Percentiles rank a stretch among this genome's conserved stretches.
Evolutionary conservation across 2,888 invertebrate genomes (phyloP).

Genomic region (Morpho helenor): DNA sequence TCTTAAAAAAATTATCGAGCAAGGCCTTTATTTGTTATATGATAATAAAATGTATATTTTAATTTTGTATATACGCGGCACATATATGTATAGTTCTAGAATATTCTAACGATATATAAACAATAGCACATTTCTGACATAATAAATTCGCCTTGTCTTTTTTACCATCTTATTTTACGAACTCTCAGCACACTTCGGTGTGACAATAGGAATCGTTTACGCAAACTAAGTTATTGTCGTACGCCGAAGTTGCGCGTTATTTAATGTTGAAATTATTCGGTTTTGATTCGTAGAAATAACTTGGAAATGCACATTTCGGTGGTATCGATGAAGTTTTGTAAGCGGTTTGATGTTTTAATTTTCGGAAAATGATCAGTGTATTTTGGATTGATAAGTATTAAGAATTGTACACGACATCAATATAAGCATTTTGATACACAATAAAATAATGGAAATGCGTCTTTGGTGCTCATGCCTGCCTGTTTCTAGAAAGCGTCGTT

Average conservation of each 20-base stretch:
- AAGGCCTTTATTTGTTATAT: no score
- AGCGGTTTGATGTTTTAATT: constrained; percentile 10
- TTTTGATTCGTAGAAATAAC: constrained; percentile 41
- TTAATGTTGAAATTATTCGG: constrained; percentile 44
- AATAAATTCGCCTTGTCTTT: no score
- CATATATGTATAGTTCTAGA: no score
- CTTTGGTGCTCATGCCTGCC: no score
- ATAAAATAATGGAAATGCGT: background rate
- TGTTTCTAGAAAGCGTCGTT: no score
- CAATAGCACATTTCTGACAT: no score
- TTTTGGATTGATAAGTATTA: background rate
- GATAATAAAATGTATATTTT: no score
- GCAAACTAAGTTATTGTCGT: constrained; percentile 37
- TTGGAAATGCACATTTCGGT: constrained; percentile 42
- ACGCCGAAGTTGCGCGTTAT: constrained; percentile 42
- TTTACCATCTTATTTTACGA: background rate
- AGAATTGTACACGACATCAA: background rate
- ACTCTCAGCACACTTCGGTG: constrained; percentile 28
- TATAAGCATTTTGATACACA: background rate
- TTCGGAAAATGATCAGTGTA: constrained; percentile 10
- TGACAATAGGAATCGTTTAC: constrained; percentile 37
- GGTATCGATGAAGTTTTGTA: constrained; percentile 16
- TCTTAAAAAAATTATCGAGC: no score
- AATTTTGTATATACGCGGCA: no score
- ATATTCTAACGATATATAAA: no score